Evolutionary conservation across 2,888 invertebrate species (phyloP).

Genomic region (Plusia festucae): DNA sequence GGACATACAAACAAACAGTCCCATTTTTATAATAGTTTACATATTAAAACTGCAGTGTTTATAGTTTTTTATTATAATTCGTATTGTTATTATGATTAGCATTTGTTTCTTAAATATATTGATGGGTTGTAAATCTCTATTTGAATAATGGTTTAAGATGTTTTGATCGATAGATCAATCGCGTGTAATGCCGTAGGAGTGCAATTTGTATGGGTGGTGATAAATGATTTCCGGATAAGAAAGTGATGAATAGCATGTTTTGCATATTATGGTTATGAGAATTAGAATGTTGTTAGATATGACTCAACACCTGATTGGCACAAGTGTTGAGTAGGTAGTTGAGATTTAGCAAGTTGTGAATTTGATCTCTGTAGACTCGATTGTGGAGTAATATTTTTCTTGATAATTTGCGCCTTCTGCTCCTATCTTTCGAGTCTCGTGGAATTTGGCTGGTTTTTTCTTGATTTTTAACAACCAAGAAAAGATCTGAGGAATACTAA

Average conservation of each 20-base stretch:
- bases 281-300: constrained; percentile 1
- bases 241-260: constrained; percentile 1
- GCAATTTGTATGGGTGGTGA: constrained; percentile 4
- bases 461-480: too few relatives aligned
- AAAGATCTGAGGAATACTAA: too few relatives aligned
- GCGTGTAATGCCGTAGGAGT: background rate
- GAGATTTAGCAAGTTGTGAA: background rate
- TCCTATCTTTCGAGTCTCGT: too few relatives aligned
- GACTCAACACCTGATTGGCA: background rate
- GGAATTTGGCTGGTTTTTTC: too few relatives aligned
- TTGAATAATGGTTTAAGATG: background rate
- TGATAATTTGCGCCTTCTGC: too few relatives aligned
- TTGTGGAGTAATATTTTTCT: too few relatives aligned
- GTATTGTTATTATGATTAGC: background rate
- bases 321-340: background rate
- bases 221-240: background rate
- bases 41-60: background rate
- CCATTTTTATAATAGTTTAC: too few relatives aligned
- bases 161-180: constrained; percentile 11
- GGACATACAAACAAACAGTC: too few relatives aligned
- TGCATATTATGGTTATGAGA: background rate
- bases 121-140: background rate
- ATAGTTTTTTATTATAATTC: background rate
- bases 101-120: background rate
- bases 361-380: too few relatives aligned